Base-by-base conservation (phyloP, 2,113 vertebrate genomes). In the Apteryx mantelli region DNA sequence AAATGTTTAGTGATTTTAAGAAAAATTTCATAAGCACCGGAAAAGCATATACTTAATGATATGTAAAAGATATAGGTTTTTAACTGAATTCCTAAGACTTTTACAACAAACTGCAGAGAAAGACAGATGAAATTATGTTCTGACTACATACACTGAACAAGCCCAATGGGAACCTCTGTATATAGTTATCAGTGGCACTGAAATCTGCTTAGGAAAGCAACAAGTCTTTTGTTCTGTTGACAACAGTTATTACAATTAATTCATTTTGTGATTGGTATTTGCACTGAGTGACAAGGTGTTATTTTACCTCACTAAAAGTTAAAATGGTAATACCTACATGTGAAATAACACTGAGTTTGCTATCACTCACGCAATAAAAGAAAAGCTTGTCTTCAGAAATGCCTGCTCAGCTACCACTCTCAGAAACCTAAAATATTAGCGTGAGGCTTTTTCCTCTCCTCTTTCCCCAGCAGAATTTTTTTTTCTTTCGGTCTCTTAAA, bases 181-280 rank as follows among this genome's bases (percentile, higher is more conserved):
- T 98, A 93, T 91, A 91, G 97, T 98, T 97, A 98, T 98, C 97
- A 97, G 97, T 97, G 96, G 97, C 73, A 80, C 96, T 77, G 95
- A 98, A 98, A 98, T 98, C 98, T 98, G 99, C 98, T 97, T 97
- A 97, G 97, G 97, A 98, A 98, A 98, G 99, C 99, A 99, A 99
- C 99, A 99, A 98, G 99, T 99, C 98, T 98, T 98, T 98, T 98
- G 97, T 98, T 98, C 98, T 79, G 98, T 98, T 98, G 99, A 99
- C 99, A 99, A 98, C 98, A 98, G 98, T 98, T 99, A 99, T 99
- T 99, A 99, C 98, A 98, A 98, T 98, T 99, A 99, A 99, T 99
- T 99, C 99, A 98, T 98, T 98, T 98, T 98, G 98, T 98, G 99
- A 99, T 97, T 98, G 98, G 98, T 98, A 98, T 99, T 99, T 99